Base-by-base conservation (phyloP, 2,113 vertebrate species). In the Poecile atricapillus region DNA sequence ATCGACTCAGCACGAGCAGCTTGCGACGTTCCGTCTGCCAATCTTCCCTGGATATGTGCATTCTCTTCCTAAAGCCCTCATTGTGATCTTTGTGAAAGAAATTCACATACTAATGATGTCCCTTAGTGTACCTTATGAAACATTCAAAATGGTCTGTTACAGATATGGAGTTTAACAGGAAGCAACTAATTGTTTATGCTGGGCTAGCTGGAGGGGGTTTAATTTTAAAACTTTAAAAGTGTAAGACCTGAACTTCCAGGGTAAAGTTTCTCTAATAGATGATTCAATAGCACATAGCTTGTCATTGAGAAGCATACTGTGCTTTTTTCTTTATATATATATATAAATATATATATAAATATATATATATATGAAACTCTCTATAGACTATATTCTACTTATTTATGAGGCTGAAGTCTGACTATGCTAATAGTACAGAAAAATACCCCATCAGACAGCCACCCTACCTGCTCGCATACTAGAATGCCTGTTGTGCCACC, bases 111-210 rank as follows among this genome's bases (percentile, higher is more conserved):
- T 97, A 97, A 96, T 96, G 96, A 97, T 96, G 91, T 91, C 95
- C 95, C 93, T 95, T 75, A 80, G 95, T 95, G 96, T 93, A 95
- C 64, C 93, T 97, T 96, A 95, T 94, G 93, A 96, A 96, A 96
- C 89, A 93, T 95, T 94, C 67, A 92, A 71, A 97, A 94, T 90
- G 85, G 87, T 73, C 79, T 95, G 87, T 87, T 96, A 96, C 47
- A 73, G 94, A 95, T 94, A 92, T 58, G 49, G 83, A 89, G 92
- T 96, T 97, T 96, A 97, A 97, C 89, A 95, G 93, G 92, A 83
- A 96, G 95, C 89, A 96, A 81, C 94, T 97, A 96, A 97, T 97
- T 95, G 97, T 97, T 97, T 97, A 96, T 97, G 96, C 96, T 95
- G 92, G 83, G 84, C 91, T 96, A 96, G 93, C 95, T 89, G 94